Conservation (phyloP, 2,797 vertebrate species). For the Sparus aurata region DNA sequence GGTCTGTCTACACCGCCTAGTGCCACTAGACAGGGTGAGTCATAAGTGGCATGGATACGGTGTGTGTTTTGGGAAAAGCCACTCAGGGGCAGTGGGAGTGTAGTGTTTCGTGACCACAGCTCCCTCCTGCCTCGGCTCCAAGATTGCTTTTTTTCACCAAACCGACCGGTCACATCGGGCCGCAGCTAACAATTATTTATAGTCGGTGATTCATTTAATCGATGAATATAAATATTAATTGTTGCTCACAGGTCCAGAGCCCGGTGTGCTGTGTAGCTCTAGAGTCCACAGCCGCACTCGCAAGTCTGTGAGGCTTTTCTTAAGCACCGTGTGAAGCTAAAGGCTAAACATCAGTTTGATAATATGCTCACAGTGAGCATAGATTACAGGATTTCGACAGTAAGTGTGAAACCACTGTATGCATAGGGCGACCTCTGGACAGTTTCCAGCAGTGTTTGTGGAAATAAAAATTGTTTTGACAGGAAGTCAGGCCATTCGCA, state of each 20-base stretch:
- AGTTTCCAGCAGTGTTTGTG: no score
- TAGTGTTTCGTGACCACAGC: constrained; percentile 15
- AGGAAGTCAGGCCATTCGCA: no score
- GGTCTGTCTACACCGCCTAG: constrained; percentile 28
- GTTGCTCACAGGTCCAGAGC: neutral
- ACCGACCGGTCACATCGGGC: neutral
- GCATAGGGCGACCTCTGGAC: no score
- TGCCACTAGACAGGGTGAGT: constrained; percentile 50
- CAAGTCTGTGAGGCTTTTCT: neutral
- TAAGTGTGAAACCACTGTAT: no score
- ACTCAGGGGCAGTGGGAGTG: neutral
- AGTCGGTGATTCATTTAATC: neutral
- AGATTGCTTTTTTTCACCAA: constrained; percentile 11
- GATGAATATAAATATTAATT: no score
- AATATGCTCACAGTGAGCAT: neutral
- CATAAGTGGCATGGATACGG: constrained; percentile 38
- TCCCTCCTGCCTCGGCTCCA: constrained; percentile 11
- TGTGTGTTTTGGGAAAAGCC: constrained; percentile 38
- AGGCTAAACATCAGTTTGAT: neutral
- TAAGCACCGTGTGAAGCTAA: neutral
- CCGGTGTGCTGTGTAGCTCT: no score
- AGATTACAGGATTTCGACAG: no score
- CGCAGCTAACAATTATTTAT: neutral
- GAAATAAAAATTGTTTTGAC: no score
- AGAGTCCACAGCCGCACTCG: no score